A percentile compares a stretch with the other conserved stretches of the same genome.
phyloP scores from a whole-genome alignment of 2,113 vertebrate genomes.

The Hemiscyllium ocellatum region DNA sequence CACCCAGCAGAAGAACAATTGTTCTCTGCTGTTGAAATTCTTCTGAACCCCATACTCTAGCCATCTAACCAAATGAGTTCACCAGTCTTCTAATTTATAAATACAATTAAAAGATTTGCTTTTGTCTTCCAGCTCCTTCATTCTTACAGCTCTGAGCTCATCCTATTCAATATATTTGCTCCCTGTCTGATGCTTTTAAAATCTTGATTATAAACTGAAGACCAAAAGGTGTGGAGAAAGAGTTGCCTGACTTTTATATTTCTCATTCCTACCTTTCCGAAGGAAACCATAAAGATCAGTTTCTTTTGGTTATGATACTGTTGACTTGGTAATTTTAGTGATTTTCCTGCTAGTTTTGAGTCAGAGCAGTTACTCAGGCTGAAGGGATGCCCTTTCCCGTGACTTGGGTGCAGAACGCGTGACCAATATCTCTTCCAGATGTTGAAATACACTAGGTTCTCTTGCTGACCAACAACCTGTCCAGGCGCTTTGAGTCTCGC shows the following conservation, averaged over 20 bases:
- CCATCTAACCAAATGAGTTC: too few relatives aligned
- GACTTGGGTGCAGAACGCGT: not conserved
- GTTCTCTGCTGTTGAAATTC: too few relatives aligned
- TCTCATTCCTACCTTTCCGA: not conserved
- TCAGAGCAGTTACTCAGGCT: not conserved
- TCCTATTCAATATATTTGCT: too few relatives aligned
- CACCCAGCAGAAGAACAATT: too few relatives aligned
- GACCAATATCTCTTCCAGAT: not conserved
- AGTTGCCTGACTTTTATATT: not conserved
- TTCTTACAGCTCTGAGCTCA: too few relatives aligned
- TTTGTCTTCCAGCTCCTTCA: too few relatives aligned
- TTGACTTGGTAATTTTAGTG: not conserved
- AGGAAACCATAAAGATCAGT: not conserved
- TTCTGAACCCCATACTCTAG: too few relatives aligned
- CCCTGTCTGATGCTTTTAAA: too few relatives aligned
- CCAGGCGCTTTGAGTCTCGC: constrained; percentile 77
- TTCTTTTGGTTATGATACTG: not conserved
- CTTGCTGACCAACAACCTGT: constrained; percentile 69
- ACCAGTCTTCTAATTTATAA: too few relatives aligned
- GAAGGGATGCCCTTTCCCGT: not conserved
- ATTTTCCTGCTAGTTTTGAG: not conserved
- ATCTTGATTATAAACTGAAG: not conserved
- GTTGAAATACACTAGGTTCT: constrained; percentile 50
- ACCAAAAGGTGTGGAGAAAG: not conserved
- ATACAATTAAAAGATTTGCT: too few relatives aligned